Evolutionary conservation across 2,113 vertebrate genomes (phyloP).

Genomic region (Anguilla japonica): DNA sequence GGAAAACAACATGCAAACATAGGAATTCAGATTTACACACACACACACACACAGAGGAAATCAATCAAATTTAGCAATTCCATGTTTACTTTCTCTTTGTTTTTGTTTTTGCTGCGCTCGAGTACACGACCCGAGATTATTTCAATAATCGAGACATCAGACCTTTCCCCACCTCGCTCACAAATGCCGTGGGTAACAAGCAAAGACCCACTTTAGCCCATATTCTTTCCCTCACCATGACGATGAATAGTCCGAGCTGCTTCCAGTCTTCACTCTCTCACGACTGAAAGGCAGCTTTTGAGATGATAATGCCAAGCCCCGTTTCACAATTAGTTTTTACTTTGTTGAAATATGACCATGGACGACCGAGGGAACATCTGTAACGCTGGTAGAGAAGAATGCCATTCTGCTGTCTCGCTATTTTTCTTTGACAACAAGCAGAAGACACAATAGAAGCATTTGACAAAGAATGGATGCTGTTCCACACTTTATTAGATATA

Average conservation of each 20-base stretch:
- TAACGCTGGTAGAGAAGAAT: background rate
- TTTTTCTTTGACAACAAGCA: background rate
- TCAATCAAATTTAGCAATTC: background rate
- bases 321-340: background rate
- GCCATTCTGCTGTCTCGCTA: too few relatives aligned
- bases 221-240: slow-evolving; percentile 5
- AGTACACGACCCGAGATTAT: background rate
- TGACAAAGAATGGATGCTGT: too few relatives aligned
- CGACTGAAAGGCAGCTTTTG: background rate
- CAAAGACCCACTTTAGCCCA: background rate
- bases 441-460: background rate
- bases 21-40: background rate
- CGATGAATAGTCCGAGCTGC: background rate
- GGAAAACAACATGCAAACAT: background rate
- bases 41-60: background rate
- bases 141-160: background rate
- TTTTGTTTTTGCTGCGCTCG: background rate
- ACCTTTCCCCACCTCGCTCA: background rate
- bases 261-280: background rate
- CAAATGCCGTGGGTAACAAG: background rate
- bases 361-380: background rate
- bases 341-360: background rate
- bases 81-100: background rate
- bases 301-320: background rate
- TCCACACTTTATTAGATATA: too few relatives aligned